Conservation (phyloP, 2,797 vertebrate genomes). For the Tympanoctomys barrerae region DNA sequence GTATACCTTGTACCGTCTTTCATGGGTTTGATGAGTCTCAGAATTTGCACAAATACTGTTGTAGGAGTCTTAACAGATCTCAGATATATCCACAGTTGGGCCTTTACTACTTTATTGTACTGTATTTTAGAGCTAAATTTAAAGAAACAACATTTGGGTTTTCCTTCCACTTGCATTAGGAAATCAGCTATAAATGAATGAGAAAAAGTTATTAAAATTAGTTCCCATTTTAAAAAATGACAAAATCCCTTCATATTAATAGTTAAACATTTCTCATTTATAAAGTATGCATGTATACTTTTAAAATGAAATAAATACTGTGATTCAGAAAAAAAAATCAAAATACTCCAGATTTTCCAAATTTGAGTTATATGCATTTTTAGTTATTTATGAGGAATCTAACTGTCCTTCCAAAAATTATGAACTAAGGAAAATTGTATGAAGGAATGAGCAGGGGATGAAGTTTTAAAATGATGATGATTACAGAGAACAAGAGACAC, state of each 20-base stretch:
- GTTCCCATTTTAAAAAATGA: slow-evolving; percentile 49
- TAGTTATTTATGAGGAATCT: slow-evolving; percentile 40
- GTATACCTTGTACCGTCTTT: slow-evolving; percentile 94
- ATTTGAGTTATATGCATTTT: slow-evolving; percentile 58
- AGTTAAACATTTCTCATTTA: not conserved
- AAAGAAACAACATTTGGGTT: slow-evolving; percentile 98
- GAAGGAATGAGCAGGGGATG: slow-evolving; percentile 54
- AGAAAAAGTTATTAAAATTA: slow-evolving; percentile 64
- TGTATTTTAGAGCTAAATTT: slow-evolving; percentile 96
- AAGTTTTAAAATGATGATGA: slow-evolving; percentile 71
- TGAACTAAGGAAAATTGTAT: slow-evolving; percentile 12
- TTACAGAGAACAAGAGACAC: slow-evolving; percentile 71
- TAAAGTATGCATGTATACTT: slow-evolving; percentile 20
- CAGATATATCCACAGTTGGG: slow-evolving; percentile 98
- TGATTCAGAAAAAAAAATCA: slow-evolving; percentile 58
- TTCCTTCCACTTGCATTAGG: slow-evolving; percentile 92
- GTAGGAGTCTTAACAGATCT: slow-evolving; percentile 92
- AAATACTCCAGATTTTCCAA: slow-evolving; percentile 45
- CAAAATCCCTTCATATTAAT: not conserved
- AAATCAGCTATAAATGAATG: slow-evolving; percentile 92
- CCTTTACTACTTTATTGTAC: slow-evolving; percentile 94
- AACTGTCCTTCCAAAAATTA: not conserved
- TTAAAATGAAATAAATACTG: slow-evolving; percentile 45
- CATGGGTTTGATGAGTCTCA: slow-evolving; percentile 96
- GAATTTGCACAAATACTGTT: slow-evolving; percentile 98